Base-by-base conservation (phyloP, 2,888 invertebrate genomes). In the Dynastes tityus region DNA sequence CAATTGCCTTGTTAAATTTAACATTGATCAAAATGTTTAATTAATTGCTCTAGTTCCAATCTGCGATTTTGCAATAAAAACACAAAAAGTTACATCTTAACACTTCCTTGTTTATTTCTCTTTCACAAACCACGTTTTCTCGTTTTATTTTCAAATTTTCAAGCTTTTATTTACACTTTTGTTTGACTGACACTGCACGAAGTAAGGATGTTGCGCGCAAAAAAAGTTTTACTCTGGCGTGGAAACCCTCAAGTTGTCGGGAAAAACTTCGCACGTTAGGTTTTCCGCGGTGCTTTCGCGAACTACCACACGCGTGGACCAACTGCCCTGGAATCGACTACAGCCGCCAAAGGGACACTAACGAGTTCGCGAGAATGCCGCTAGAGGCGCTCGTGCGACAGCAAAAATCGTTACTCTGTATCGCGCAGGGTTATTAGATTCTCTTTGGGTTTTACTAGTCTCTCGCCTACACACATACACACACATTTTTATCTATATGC, bases 381-480 rank as follows among this genome's bases (percentile, higher is more conserved):
- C 78, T 76, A 83, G 85, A 80, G 86, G 88, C 87, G 86, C 83
- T 80, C 82, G 67, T 63, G 80, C 78, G 81, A 81, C 81, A 82
- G 84, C 87, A 87, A 88, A 88, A 88, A 88, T 88, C 88, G 87
- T 88, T 88, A 88, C 87, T 87, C 84, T 86, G 73, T 74, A 74
- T 82, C 87, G 88, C 88, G 88, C 88, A 88, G 85, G 73, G 73
- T 74, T 74, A 74, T 74, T 74, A 74, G 73, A 74, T 74, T 74
- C 73, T 61, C 73, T 61, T 74, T 49, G 45, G 45, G 61, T 63
- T 74, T 74, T 61, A 74, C 55, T 71, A 53, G 61, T 45, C 73
- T 73, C 40, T 61, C 32, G 37, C 55, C 61, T 63, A 61, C 45
- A 61, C 61, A 61, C 73, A 49, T 74, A 74, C 73, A 73, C 58